phyloP scores from a whole-genome alignment of 1,140 invertebrate species.

The Coptotermes formosanus region DNA sequence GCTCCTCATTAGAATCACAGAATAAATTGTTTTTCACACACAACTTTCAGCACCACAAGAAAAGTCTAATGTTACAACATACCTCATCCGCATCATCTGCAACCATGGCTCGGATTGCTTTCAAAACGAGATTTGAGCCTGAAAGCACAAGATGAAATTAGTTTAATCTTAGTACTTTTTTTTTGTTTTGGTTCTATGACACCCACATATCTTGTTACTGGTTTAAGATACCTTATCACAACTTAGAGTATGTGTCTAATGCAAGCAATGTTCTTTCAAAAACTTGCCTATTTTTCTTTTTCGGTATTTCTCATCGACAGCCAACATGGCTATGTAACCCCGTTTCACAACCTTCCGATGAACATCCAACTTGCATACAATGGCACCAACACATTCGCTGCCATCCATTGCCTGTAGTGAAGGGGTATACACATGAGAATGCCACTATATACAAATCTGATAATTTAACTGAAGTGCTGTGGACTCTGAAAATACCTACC shows the following conservation, averaged over 20 bases:
- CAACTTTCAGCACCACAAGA: too few species aligned
- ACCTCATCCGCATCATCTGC: conserved; percentile 94
- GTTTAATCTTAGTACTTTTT: not conserved
- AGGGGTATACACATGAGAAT: not conserved
- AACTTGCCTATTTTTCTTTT: conserved; percentile 87
- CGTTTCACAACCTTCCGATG: conserved; percentile 89
- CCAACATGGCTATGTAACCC: conserved; percentile 99
- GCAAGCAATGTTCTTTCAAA: conserved; percentile 26
- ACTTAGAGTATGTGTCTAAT: not conserved
- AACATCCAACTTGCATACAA: conserved; percentile 96
- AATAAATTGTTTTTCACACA: too few species aligned
- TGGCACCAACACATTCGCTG: conserved; percentile 89
- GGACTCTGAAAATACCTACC: conserved; percentile 57
- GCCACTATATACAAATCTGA: not conserved
- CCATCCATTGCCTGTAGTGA: conserved; percentile 70
- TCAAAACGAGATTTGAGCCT: conserved; percentile 63
- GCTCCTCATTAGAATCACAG: too few species aligned
- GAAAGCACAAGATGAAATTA: conserved; percentile 41
- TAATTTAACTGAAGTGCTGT: not conserved
- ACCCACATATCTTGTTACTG: too few species aligned
- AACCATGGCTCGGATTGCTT: conserved; percentile 81
- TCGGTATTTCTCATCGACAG: conserved; percentile 93
- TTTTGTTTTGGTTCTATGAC: not conserved
- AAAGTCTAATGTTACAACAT: conserved; percentile 21
- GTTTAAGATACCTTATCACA: conserved; percentile 19